Evolutionary conservation across 1,140 invertebrate genomes (phyloP), one percentile per base, ranked within the genome.

Genomic region (Drosophila sp.): DNA sequence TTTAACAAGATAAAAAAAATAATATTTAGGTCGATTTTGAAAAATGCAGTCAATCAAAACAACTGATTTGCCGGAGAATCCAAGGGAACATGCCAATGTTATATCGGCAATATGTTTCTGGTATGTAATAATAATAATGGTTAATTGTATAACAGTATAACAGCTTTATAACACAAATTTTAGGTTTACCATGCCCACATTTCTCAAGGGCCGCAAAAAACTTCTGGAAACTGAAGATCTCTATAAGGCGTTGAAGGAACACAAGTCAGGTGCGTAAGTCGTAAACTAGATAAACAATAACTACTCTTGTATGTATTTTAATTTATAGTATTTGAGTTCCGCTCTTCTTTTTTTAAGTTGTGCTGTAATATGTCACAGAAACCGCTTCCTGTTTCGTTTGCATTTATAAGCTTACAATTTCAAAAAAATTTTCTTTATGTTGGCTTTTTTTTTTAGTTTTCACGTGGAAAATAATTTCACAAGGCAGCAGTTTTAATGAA

Each of bases 141-240:
- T 14, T 16, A 48, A 21, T 48, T 27, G 4, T 29, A 57, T 41
- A 40, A 11, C 11, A 32, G 9, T 51, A 13, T 25, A 61, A 16
- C 9, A 65, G 40, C 48, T 46, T 64, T 16, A 41, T 50, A 43
- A n/a, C 34, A 38, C 41, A 46, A 46, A 0, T 21, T 21, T 1
- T 45, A 93, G 93, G 72, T 93, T 92, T 61, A 93, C 92, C 6
- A 81, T 93, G 57, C 92, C 93, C 50, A 93, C 92, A 27, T 94
- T 94, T 76, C 71, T 92, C 29, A 92, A 92, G 76, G 94, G 94
- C 7, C 92, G 92, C 45, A 93, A 93, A 61, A 91, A 91, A 57
- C 93, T 93, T 50, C 76, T 95, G 34, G 93, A 94, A 77, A 92
- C 93, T 16, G 79, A 87, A 7, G 94, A 95, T 92, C 91, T 95